Evolutionary conservation across 2,888 invertebrate species (phyloP).

Genomic region (Nemurella pictetii): DNA sequence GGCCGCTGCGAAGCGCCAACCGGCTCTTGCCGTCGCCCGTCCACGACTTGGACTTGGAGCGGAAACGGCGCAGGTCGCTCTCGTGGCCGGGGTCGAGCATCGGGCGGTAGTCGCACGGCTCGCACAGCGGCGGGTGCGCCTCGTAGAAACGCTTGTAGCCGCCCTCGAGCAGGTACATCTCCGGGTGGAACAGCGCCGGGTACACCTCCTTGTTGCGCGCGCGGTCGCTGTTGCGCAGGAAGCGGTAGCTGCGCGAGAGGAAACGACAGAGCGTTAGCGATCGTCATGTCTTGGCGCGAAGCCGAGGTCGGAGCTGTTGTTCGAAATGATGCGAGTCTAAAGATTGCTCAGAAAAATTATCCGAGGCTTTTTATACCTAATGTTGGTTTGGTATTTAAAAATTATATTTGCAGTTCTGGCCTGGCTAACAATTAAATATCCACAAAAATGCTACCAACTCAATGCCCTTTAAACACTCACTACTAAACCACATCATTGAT

Average conservation of each 20-base stretch:
- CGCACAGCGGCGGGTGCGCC: conserved; percentile 67
- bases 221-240: conserved; percentile 82
- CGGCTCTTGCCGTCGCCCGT: conserved; percentile 55
- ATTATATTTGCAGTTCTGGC: too few species aligned
- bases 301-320: background rate
- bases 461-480: too few species aligned
- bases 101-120: conserved; percentile 74
- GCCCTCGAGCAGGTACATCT: conserved; percentile 89
- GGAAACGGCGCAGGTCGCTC: conserved; percentile 70
- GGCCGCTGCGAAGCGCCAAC: conserved; percentile 35
- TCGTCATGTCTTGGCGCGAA: background rate
- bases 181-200: conserved; percentile 86
- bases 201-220: conserved; percentile 77
- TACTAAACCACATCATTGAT: too few species aligned
- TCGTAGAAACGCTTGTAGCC: conserved; percentile 86
- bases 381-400: too few species aligned
- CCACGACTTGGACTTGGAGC: conserved; percentile 77
- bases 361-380: too few species aligned
- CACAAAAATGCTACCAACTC: too few species aligned
- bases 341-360: too few species aligned
- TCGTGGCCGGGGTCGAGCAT: conserved; percentile 85
- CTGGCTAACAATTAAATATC: too few species aligned
- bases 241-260: conserved; percentile 67
- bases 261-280: background rate
- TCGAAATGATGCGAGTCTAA: background rate